Conservation (phyloP, 2,113 vertebrate species). For the Pitta sordida region DNA sequence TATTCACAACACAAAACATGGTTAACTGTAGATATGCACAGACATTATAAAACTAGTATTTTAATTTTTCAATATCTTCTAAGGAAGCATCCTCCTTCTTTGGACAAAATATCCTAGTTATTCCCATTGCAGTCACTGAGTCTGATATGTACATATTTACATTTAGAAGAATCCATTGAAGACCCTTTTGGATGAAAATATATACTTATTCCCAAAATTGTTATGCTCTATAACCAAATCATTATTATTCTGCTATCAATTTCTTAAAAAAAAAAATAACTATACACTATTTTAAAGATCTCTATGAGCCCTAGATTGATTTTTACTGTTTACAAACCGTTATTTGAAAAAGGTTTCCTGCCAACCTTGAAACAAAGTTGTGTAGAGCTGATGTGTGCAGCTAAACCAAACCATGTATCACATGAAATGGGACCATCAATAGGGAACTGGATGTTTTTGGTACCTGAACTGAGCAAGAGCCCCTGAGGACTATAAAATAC, state of each 20-base stretch:
- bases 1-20: not conserved
- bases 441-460: not conserved
- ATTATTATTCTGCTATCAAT: not conserved
- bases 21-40: not conserved
- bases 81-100: not conserved
- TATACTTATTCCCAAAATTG: not conserved
- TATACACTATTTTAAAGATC: not conserved
- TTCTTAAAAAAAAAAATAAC: not conserved
- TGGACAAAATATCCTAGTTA: not conserved
- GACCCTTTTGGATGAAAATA: not conserved
- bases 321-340: not conserved
- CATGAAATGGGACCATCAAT: not conserved
- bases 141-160: not conserved
- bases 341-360: not conserved
- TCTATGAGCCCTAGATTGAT: not conserved
- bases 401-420: not conserved
- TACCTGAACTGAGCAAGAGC: not conserved
- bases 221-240: not conserved
- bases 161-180: not conserved
- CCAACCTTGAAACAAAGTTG: not conserved
- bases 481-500: rapidly evolving
- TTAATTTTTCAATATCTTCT: not conserved
- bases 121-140: not conserved
- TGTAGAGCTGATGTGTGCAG: not conserved
- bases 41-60: not conserved